These are phyloP conservation scores for Polydrusus cervinus DNA, from an alignment of 2,888 invertebrate genomes.

Conservation along the genomic window DNA sequence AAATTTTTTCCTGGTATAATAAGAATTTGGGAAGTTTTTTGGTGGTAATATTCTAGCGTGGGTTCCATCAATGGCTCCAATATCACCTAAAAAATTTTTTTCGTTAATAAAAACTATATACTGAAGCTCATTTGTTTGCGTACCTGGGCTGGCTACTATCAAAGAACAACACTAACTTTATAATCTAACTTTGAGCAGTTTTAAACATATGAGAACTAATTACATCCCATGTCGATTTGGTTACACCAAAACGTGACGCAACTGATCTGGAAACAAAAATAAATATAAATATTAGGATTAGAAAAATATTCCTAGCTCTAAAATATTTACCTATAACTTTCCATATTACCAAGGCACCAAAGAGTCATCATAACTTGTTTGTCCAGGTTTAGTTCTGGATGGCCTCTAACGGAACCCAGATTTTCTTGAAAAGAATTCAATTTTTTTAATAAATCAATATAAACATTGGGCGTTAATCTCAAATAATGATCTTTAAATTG, in stretches of 20 bases:
- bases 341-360: neutral
- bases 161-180: too few species aligned
- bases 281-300: neutral
- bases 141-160: too few species aligned
- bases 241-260: neutral
- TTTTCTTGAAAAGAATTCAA: neutral
- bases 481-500: neutral
- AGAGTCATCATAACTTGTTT: neutral
- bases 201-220: neutral
- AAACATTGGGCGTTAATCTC: neutral
- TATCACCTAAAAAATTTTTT: neutral
- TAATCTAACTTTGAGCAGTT: neutral
- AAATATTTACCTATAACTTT: neutral
- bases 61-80: neutral
- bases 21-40: too few species aligned
- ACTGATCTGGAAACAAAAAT: neutral
- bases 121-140: too few species aligned
- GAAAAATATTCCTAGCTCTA: neutral
- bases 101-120: too few species aligned
- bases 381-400: neutral
- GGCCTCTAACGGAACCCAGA: neutral
- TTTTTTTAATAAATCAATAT: constrained; percentile 3
- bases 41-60: neutral
- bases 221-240: neutral
- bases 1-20: neutral